These are phyloP conservation scores for Kryphioiulus occultus DNA, from an alignment of 2,888 invertebrate genomes.

Conservation along the genomic window DNA sequence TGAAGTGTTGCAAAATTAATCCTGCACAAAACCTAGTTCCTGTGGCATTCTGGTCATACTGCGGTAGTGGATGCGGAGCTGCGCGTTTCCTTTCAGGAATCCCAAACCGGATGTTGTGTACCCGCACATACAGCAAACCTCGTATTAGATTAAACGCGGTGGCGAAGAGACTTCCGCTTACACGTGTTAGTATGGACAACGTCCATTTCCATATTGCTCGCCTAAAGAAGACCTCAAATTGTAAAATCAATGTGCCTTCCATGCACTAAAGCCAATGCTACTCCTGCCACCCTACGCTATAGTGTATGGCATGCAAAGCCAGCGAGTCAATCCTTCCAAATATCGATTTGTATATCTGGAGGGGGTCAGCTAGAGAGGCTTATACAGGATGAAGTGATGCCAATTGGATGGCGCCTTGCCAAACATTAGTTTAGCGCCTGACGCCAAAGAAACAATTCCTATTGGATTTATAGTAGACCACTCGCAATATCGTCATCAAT, in stretches of 20 bases:
- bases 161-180: conserved; percentile 5
- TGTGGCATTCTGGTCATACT: conserved; percentile 5
- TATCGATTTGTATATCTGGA: conserved; percentile 5
- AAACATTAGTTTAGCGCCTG: conserved; percentile 5
- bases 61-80: background rate
- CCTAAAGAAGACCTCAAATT: conserved; percentile 5
- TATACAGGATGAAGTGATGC: conserved; percentile 5
- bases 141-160: conserved; percentile 5
- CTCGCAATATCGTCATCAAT: background rate
- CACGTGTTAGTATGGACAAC: background rate
- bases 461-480: conserved; percentile 5
- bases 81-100: background rate
- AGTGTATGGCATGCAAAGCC: background rate
- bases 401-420: conserved; percentile 5
- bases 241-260: conserved; percentile 5
- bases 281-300: background rate
- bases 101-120: background rate
- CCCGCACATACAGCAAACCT: background rate
- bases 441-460: background rate
- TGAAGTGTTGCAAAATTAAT: background rate
- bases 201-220: background rate
- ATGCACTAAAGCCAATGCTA: background rate
- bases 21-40: background rate
- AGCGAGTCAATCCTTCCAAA: background rate
- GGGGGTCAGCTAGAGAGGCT: conserved; percentile 5